Evolutionary conservation across 2,113 vertebrate genomes (phyloP).

Genomic region (Canis aureus): DNA sequence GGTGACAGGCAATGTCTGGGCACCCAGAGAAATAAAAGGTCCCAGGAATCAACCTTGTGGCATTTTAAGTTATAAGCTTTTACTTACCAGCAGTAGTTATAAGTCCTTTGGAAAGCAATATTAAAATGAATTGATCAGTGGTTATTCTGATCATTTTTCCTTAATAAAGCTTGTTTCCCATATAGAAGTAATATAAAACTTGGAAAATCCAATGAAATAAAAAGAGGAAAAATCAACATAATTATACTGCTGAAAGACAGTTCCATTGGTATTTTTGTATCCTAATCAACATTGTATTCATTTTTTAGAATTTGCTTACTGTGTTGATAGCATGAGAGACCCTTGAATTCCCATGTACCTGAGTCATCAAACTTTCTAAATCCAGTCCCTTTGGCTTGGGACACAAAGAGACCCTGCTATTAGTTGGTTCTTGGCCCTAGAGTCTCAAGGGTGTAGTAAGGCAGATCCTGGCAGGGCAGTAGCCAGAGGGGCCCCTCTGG

Average conservation of each 20-base stretch:
- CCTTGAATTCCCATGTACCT: conserved; percentile 77
- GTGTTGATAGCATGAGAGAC: conserved; percentile 73
- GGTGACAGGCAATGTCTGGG: neutral
- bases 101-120: neutral
- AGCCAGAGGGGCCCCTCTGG: conserved; percentile 21
- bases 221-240: conserved; percentile 13
- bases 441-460: conserved; percentile 68
- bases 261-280: conserved; percentile 43
- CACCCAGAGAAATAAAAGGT: neutral
- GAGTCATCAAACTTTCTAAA: conserved; percentile 74
- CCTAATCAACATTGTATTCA: conserved; percentile 47
- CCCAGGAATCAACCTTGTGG: neutral
- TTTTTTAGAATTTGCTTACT: conserved; percentile 62
- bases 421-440: neutral
- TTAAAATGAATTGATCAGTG: neutral
- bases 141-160: neutral
- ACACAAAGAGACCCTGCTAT: neutral
- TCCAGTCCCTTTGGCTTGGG: conserved; percentile 57
- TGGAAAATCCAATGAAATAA: conserved; percentile 35
- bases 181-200: neutral
- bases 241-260: neutral
- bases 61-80: neutral
- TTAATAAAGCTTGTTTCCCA: conserved; percentile 22
- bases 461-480: conserved; percentile 9
- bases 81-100: neutral